Conservation (phyloP, 1,140 invertebrate genomes). For the Monochamus saltuarius region DNA sequence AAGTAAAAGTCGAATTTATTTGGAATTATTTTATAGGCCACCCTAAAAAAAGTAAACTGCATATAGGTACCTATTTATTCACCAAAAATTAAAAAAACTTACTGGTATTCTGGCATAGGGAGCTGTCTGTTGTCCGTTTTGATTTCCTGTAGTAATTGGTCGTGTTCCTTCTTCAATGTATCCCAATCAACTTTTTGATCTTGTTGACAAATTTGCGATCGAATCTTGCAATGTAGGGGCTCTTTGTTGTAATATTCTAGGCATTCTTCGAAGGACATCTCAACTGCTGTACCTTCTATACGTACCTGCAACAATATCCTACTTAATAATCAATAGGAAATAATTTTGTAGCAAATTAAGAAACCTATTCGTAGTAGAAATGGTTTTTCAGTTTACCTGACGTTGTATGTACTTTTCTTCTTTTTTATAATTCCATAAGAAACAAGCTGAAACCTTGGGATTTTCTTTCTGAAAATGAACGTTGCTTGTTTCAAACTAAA, state of each 20-base stretch:
- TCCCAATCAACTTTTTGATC: conserved; percentile 26
- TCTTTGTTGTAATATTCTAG: conserved; percentile 25
- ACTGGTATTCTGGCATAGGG: conserved; percentile 29
- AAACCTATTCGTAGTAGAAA: background rate
- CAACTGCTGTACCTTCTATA: conserved; percentile 25
- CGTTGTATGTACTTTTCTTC: conserved; percentile 42
- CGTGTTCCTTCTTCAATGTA: conserved; percentile 30
- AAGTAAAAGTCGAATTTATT: conserved; percentile 52
- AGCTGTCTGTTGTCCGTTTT: conserved; percentile 14
- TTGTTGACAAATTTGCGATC: conserved; percentile 29
- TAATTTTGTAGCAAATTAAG: background rate
- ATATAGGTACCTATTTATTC: background rate
- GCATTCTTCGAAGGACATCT: conserved; percentile 16
- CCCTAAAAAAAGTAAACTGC: conserved; percentile 41
- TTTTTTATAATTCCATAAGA: conserved; percentile 53
- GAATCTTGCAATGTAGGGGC: conserved; percentile 23
- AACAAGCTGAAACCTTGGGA: conserved; percentile 55
- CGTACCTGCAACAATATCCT: conserved; percentile 25
- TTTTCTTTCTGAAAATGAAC: conserved; percentile 49
- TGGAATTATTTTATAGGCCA: conserved; percentile 50
- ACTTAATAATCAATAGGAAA: background rate
- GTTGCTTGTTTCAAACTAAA: conserved; percentile 8
- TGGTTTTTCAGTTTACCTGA: conserved; percentile 48
- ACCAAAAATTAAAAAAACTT: conserved; percentile 11
- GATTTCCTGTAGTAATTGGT: conserved; percentile 28